These are phyloP conservation scores for Ploceus nigricollis DNA, from an alignment of 2,113 vertebrate genomes.

Conservation along the genomic window DNA sequence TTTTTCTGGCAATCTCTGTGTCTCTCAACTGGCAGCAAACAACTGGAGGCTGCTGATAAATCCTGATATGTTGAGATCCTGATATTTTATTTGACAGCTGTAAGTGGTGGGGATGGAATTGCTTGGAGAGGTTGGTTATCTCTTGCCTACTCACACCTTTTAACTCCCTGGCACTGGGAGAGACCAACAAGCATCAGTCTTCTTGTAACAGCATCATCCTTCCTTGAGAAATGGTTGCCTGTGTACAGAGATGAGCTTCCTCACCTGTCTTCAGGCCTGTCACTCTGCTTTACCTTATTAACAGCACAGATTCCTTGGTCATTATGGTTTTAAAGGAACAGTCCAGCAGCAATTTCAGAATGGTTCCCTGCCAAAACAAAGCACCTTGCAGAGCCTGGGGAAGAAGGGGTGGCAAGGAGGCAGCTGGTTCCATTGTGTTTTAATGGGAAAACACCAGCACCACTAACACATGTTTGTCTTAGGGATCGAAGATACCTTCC, in stretches of 20 bases:
- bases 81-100: neutral
- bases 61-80: neutral
- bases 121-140: neutral
- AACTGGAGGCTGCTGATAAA: neutral
- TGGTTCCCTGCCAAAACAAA: neutral
- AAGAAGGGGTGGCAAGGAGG: neutral
- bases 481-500: constrained; percentile 97
- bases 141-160: neutral
- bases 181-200: neutral
- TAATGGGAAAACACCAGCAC: neutral
- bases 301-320: neutral
- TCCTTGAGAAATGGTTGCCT: neutral
- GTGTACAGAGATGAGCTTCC: accelerated
- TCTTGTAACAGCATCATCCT: neutral
- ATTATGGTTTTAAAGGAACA: neutral
- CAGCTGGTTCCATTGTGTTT: neutral
- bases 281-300: neutral
- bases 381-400: neutral
- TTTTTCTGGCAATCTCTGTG: neutral
- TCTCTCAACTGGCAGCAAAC: neutral
- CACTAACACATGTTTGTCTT: constrained; percentile 34
- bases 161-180: neutral
- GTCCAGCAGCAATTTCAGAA: neutral
- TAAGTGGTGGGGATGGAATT: neutral
- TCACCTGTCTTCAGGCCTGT: neutral